phyloP scores from a whole-genome alignment of 2,797 vertebrate genomes.

The Lacerta viridis region DNA sequence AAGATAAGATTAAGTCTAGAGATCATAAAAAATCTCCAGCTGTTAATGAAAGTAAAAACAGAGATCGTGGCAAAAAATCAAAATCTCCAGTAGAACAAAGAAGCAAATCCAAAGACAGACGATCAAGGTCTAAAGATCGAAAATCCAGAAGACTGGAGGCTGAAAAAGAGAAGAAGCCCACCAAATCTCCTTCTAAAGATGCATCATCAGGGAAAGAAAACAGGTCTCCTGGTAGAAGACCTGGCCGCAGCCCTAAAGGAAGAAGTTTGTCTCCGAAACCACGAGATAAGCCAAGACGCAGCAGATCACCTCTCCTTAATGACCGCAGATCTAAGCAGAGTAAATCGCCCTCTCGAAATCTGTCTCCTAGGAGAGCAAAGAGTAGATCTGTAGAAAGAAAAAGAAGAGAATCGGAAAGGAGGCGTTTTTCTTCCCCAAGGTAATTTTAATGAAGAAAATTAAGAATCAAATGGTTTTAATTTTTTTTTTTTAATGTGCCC shows the following conservation, averaged over 20 bases:
- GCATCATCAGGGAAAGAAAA: slow-evolving; percentile 97
- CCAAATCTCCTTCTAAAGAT: slow-evolving; percentile 97
- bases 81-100: slow-evolving; percentile 84
- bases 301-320: slow-evolving; percentile 83
- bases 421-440: slow-evolving; percentile 92
- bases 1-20: slow-evolving; percentile 82
- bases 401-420: slow-evolving; percentile 90
- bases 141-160: slow-evolving; percentile 82
- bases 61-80: slow-evolving; percentile 87
- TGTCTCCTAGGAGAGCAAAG: slow-evolving; percentile 88
- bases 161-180: slow-evolving; percentile 90
- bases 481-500: too few species aligned
- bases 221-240: slow-evolving; percentile 90
- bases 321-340: slow-evolving; percentile 90
- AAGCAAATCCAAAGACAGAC: slow-evolving; percentile 88
- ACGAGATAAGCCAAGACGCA: slow-evolving; percentile 84
- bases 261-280: slow-evolving; percentile 90
- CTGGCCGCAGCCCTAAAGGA: slow-evolving; percentile 86
- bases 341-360: slow-evolving; percentile 89
- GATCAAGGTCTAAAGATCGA: slow-evolving; percentile 84
- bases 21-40: slow-evolving; percentile 87
- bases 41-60: slow-evolving; percentile 86
- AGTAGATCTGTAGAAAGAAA: slow-evolving; percentile 91
- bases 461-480: too few species aligned
- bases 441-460: slow-evolving; percentile 64